phyloP scores from a whole-genome alignment of 2,797 vertebrate species.

The Anomalospiza imberbis region DNA sequence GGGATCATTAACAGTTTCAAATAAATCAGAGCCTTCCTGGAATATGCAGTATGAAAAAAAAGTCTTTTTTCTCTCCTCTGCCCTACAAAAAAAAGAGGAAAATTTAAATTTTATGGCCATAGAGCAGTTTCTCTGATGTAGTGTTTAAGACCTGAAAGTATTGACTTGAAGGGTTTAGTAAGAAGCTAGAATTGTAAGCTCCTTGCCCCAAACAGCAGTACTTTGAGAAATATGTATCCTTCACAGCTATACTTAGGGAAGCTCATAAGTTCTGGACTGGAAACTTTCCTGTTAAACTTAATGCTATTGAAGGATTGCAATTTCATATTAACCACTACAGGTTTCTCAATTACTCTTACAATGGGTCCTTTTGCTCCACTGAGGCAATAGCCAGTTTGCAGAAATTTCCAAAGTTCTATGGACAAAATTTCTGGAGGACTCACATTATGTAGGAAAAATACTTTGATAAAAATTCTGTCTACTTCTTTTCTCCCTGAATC shows the following conservation, averaged over 20 bases:
- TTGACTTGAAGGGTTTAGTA: not conserved
- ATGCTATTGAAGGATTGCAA: not conserved
- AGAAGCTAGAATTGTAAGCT: not conserved
- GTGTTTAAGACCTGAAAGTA: not conserved
- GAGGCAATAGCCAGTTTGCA: not conserved
- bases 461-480: not conserved
- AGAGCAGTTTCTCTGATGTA: not conserved
- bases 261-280: not conserved
- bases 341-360: not conserved
- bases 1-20: not conserved
- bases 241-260: not conserved
- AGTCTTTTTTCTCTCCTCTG: fast-evolving
- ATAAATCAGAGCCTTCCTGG: not conserved
- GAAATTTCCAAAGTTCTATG: not conserved
- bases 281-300: not conserved
- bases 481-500: not conserved
- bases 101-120: not conserved
- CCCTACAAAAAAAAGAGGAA: not conserved
- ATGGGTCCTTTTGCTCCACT: not conserved
- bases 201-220: not conserved
- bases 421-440: not conserved
- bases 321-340: not conserved
- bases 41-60: not conserved
- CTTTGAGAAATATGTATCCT: not conserved
- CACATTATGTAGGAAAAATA: not conserved